Evolutionary conservation across 2,797 vertebrate species (phyloP).

Genomic region (Gastrophryne carolinensis): DNA sequence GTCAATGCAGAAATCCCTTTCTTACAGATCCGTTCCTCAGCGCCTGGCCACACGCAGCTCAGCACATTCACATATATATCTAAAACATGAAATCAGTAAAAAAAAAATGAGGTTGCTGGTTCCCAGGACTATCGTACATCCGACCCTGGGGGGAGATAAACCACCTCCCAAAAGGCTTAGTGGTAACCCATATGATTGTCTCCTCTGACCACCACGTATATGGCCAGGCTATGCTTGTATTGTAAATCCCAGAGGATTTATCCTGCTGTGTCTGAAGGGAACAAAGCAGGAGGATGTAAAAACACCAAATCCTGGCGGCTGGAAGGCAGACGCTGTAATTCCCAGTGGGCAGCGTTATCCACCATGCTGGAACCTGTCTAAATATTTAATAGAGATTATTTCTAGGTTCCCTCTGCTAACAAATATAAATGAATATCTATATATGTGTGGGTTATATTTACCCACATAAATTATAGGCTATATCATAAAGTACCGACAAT

Average conservation of each 20-base stretch:
- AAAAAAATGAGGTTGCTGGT: no score
- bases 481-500: no score
- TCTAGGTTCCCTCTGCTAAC: background rate
- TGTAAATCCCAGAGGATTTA: slow-evolving; percentile 31
- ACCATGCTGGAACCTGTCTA: background rate
- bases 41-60: no score
- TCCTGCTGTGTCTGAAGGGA: slow-evolving; percentile 22
- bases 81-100: no score
- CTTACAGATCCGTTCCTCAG: no score
- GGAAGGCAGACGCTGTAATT: slow-evolving; percentile 7
- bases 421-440: no score
- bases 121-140: no score
- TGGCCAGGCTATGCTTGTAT: slow-evolving; percentile 30
- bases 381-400: slow-evolving; percentile 1
- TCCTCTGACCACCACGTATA: slow-evolving; percentile 33
- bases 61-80: no score
- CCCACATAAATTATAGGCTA: no score
- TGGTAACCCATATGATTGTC: slow-evolving; percentile 34
- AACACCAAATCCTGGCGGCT: slow-evolving; percentile 11
- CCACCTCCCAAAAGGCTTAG: slow-evolving; percentile 30
- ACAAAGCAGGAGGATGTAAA: slow-evolving; percentile 17
- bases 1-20: no score
- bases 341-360: background rate
- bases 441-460: no score
- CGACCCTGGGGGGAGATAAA: no score